Percentiles rank a stretch among this genome's conserved stretches.
These are phyloP conservation scores for Beroe forskalii DNA, from an alignment of 37 sponge, comb jelly and placozoan species.

Conservation along the genomic window DNA sequence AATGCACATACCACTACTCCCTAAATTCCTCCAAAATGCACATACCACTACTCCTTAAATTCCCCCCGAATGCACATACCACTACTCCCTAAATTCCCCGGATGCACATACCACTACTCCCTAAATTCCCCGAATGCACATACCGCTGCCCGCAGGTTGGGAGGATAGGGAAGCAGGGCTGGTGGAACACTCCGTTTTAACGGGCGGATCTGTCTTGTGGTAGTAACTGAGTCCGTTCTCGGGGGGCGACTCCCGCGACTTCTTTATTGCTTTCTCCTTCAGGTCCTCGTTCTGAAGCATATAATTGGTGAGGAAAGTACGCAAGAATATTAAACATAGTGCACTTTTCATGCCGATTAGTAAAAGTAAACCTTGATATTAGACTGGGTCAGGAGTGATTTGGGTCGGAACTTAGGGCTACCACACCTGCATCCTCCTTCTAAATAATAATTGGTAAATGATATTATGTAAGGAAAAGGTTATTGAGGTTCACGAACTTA, in stretches of 20 bases:
- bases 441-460: too few relatives aligned
- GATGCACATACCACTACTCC: too few relatives aligned
- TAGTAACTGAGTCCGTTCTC: not conserved
- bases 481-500: too few relatives aligned
- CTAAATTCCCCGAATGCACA: not conserved
- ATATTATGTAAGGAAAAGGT: too few relatives aligned
- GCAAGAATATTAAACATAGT: not conserved
- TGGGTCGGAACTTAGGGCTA: too few relatives aligned
- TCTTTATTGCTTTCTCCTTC: constrained; percentile 15
- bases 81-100: too few relatives aligned
- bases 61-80: too few relatives aligned
- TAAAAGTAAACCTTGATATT: not conserved
- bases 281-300: constrained; percentile 44
- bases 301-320: not conserved
- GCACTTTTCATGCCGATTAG: not conserved
- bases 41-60: too few relatives aligned
- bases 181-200: not conserved
- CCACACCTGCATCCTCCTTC: too few relatives aligned
- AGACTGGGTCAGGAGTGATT: too few relatives aligned
- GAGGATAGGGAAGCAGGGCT: not conserved
- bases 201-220: not conserved
- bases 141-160: not conserved
- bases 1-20: too few relatives aligned
- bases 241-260: not conserved
- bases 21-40: too few relatives aligned